These are phyloP conservation scores for Haliclona indistincta DNA, from an alignment of 37 sponge, comb jelly and placozoan species.

Conservation along the genomic window DNA sequence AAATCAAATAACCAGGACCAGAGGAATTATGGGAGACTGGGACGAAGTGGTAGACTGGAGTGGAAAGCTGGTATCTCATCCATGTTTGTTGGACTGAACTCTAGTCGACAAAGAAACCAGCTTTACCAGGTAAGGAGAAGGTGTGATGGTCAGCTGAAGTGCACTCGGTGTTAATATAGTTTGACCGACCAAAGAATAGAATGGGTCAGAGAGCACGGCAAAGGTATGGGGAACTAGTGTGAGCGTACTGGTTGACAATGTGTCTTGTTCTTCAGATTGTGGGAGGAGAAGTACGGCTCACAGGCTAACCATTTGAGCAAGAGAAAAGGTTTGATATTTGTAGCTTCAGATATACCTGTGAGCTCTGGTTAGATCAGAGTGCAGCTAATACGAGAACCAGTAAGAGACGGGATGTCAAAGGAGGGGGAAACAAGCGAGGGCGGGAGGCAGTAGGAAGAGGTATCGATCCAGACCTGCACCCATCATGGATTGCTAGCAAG, in stretches of 20 bases:
- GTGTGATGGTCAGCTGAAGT: no score
- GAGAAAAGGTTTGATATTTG: not conserved
- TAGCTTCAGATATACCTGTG: constrained; percentile 8
- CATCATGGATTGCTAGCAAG: constrained; percentile 74
- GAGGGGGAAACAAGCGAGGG: not conserved
- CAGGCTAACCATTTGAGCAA: constrained; percentile 19
- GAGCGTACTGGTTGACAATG: not conserved
- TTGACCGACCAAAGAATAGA: constrained; percentile 15
- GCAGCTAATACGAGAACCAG: not conserved
- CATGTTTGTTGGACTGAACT: no score
- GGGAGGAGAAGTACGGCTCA: constrained; percentile 19
- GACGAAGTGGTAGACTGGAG: no score
- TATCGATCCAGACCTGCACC: constrained; percentile 30
- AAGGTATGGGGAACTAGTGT: constrained; percentile 19
- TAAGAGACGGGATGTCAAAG: not conserved
- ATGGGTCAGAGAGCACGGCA: constrained; percentile 57
- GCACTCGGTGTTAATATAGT: no score
- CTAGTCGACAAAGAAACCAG: no score
- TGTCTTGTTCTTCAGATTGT: constrained; percentile 9
- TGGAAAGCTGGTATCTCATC: no score
- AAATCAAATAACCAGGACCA: no score
- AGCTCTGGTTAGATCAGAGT: not conserved
- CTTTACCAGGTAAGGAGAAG: no score
- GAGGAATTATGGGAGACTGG: no score
- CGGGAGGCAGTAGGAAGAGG: not conserved